Evolutionary conservation across 2,113 vertebrate species (phyloP).

Genomic region (Malurus alboscapulatus): DNA sequence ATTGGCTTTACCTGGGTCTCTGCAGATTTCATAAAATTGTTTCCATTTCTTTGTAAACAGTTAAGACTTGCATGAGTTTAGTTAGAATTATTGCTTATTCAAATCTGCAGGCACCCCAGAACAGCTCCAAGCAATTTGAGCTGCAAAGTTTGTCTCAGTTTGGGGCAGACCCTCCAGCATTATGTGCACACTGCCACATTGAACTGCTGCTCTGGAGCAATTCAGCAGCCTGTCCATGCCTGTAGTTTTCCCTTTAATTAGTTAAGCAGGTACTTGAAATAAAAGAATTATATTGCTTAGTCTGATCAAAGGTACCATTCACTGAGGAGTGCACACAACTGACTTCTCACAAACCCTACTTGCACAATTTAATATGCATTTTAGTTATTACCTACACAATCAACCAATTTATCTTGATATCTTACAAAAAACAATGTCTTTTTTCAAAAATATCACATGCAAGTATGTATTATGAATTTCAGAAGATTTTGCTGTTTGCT

Average conservation of each 20-base stretch:
- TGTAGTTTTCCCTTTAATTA: not conserved
- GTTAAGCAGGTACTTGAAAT: not conserved
- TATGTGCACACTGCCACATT: not conserved
- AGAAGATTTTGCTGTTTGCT: not conserved
- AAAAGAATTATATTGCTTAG: not conserved
- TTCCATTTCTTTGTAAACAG: not conserved
- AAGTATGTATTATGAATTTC: not conserved
- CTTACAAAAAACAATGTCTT: not conserved
- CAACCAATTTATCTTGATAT: not conserved
- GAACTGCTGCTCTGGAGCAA: not conserved
- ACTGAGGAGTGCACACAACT: not conserved
- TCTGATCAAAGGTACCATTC: not conserved
- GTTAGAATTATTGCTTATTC: not conserved
- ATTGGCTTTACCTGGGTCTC: not conserved
- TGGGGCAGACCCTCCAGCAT: not conserved
- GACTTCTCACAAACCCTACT: not conserved
- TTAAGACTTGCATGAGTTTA: not conserved
- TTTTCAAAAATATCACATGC: not conserved
- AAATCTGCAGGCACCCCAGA: not conserved
- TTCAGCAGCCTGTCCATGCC: not conserved
- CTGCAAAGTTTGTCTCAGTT: not conserved
- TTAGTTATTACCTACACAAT: not conserved
- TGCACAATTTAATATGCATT: not conserved
- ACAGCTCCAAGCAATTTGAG: not conserved
- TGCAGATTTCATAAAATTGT: not conserved